phyloP scores from a whole-genome alignment of 2,888 invertebrate species.

The Amblyteles armatorius region DNA sequence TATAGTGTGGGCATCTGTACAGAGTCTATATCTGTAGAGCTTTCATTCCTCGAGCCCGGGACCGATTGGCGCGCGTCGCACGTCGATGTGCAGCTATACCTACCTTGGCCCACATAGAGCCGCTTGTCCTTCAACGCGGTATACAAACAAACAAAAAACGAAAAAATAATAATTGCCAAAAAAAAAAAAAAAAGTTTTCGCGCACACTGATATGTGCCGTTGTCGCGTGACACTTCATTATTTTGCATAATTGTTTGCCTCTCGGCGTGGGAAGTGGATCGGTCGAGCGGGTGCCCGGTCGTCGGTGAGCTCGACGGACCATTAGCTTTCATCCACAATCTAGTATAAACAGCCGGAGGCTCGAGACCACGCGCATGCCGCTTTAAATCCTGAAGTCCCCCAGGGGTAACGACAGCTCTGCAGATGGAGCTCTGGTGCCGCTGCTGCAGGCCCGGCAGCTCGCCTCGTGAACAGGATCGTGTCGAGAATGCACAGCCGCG shows the following conservation, averaged over 20 bases:
- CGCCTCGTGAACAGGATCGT: slow-evolving; percentile 32
- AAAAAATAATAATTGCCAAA: background rate
- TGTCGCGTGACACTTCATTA: slow-evolving; percentile 30
- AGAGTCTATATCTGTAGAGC: background rate
- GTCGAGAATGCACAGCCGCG: slow-evolving; percentile 42
- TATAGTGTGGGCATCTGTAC: slow-evolving; percentile 38
- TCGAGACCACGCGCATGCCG: slow-evolving; percentile 35
- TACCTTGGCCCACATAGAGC: slow-evolving; percentile 58
- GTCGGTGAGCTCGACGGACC: slow-evolving; percentile 58
- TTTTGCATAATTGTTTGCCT: slow-evolving; percentile 43
- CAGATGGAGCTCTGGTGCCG: slow-evolving; percentile 29
- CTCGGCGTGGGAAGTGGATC: slow-evolving; percentile 47
- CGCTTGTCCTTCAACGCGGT: background rate
- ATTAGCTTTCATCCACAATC: slow-evolving; percentile 65
- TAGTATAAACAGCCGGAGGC: slow-evolving; percentile 58
- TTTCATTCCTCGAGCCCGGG: slow-evolving; percentile 26
- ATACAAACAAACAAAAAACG: slow-evolving; percentile 1
- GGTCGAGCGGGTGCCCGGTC: slow-evolving; percentile 46
- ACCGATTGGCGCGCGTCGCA: slow-evolving; percentile 45
- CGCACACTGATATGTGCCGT: background rate
- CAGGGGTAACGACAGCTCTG: slow-evolving; percentile 25
- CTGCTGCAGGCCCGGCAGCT: background rate
- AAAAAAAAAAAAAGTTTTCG: background rate
- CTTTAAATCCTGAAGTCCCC: slow-evolving; percentile 53
- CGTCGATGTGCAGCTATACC: slow-evolving; percentile 39